These are phyloP conservation scores for Sinonovacula constricta DNA, from an alignment of 1,140 invertebrate species.

Conservation along the genomic window DNA sequence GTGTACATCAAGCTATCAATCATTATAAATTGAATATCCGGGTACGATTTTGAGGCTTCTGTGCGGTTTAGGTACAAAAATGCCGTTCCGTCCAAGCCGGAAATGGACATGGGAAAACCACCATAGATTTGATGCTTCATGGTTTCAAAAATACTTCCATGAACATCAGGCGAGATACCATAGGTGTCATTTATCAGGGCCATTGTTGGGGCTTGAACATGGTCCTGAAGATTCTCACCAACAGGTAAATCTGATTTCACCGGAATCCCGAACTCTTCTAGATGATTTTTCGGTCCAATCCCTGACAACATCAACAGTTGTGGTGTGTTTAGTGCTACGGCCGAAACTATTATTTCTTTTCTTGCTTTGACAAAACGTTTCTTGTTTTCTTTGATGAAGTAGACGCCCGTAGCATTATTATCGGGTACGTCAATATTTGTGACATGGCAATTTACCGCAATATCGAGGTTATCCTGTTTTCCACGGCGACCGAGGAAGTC, in stretches of 20 bases:
- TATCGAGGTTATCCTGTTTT: slow-evolving; percentile 20
- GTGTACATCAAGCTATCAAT: not conserved
- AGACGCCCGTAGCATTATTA: slow-evolving; percentile 10
- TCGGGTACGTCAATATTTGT: slow-evolving; percentile 10
- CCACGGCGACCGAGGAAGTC: slow-evolving; percentile 63
- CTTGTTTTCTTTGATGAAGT: slow-evolving; percentile 3
- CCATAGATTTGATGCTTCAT: slow-evolving; percentile 26
- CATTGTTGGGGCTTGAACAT: slow-evolving; percentile 1
- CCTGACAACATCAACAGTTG: slow-evolving; percentile 94
- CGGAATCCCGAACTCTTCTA: slow-evolving; percentile 11
- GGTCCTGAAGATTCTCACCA: slow-evolving; percentile 24
- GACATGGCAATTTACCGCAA: slow-evolving; percentile 1
- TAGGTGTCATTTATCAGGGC: not conserved
- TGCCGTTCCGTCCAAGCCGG: slow-evolving; percentile 24
- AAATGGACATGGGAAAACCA: not conserved
- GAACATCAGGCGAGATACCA: slow-evolving; percentile 18
- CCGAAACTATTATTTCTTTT: slow-evolving; percentile 78
- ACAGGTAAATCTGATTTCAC: slow-evolving; percentile 33
- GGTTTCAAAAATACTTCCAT: not conserved
- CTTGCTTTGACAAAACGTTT: slow-evolving; percentile 28
- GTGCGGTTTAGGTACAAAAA: slow-evolving; percentile 11
- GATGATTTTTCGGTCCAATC: slow-evolving; percentile 84
- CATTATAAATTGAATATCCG: slow-evolving; percentile 44
- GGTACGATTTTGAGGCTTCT: not conserved
- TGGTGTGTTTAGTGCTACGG: slow-evolving; percentile 90